Evolutionary conservation across 1,140 invertebrate species (phyloP).

Genomic region (Melanaphis sacchari): DNA sequence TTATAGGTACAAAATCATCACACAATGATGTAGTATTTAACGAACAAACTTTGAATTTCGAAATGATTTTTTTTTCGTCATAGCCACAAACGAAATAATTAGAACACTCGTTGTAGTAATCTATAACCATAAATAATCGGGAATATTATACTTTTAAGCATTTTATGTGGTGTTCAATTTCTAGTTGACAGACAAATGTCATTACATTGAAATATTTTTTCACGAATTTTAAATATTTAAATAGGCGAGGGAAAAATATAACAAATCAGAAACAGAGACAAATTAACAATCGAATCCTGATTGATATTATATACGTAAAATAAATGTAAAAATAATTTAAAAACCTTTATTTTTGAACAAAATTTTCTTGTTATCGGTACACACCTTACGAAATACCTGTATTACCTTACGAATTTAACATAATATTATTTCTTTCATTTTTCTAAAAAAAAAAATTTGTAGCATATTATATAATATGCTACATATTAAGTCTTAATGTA

Average conservation of each 20-base stretch:
- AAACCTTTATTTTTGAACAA: no score
- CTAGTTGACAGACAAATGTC: neutral
- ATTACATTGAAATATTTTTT: neutral
- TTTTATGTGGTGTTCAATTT: neutral
- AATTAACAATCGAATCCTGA: neutral
- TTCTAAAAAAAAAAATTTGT: no score
- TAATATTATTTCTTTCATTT: no score
- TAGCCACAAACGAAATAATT: neutral
- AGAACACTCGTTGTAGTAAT: neutral
- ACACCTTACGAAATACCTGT: no score
- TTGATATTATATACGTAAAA: no score
- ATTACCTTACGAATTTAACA: no score
- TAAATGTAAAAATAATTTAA: no score
- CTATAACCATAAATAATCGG: neutral
- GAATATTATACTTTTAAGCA: neutral
- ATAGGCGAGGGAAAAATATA: neutral
- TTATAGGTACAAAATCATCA: neutral
- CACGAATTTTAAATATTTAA: neutral
- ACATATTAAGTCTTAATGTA: no score
- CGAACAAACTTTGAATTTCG: neutral
- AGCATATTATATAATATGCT: no score
- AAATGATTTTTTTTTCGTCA: neutral
- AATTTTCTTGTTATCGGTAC: no score
- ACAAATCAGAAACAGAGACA: neutral
- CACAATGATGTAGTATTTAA: neutral